phyloP scores from a whole-genome alignment of 2,113 vertebrate species.

The Cochlearius cochlearius region DNA sequence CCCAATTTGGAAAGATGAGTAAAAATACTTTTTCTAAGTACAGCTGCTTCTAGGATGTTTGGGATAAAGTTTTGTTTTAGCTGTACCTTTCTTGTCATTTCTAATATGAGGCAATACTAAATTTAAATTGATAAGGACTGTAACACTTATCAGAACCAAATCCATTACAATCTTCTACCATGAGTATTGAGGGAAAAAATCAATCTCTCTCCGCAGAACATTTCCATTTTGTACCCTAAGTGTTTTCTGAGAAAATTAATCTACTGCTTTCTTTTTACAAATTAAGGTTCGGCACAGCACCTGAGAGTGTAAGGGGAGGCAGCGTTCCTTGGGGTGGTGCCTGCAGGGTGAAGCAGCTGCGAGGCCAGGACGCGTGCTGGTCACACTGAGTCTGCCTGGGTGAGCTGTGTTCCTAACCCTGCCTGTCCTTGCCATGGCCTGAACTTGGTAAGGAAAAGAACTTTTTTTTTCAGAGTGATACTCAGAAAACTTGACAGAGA shows the following conservation, averaged over 20 bases:
- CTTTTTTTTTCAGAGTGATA: neutral
- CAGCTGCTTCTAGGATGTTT: neutral
- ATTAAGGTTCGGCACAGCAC: neutral
- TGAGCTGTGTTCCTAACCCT: neutral
- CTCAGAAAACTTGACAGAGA: neutral
- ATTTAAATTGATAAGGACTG: neutral
- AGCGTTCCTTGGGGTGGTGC: neutral
- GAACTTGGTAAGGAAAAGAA: neutral
- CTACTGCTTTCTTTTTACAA: neutral
- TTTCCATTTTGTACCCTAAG: neutral
- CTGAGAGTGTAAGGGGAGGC: neutral
- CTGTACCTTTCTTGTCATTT: neutral
- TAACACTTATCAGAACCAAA: neutral
- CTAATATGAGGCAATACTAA: neutral
- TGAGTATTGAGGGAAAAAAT: neutral
- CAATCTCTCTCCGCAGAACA: neutral
- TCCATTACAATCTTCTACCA: neutral
- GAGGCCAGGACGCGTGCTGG: accelerated
- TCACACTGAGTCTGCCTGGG: neutral
- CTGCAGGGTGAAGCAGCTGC: neutral
- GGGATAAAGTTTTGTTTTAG: neutral
- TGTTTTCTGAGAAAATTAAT: constrained; percentile 8
- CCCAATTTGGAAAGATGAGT: neutral
- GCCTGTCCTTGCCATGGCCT: neutral
- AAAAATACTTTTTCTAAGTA: neutral